Conservation (phyloP, 2,797 vertebrate species). For the Liparis tanakae region DNA sequence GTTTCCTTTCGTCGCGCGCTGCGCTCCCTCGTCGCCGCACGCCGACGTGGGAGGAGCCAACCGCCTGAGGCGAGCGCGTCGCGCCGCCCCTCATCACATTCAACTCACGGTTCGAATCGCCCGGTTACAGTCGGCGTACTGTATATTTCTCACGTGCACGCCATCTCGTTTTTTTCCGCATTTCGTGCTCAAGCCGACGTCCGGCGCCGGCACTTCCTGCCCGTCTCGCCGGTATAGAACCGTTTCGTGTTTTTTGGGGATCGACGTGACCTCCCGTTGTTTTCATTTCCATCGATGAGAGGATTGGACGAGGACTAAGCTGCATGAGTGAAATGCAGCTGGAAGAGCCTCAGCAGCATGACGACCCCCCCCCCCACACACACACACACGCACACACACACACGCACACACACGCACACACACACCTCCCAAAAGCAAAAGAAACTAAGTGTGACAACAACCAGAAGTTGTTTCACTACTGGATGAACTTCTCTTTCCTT, state of each 20-base stretch:
- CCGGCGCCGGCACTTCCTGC: conserved; percentile 62
- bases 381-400: too few relatives aligned
- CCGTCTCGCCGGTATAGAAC: conserved; percentile 40
- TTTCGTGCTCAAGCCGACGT: conserved; percentile 57
- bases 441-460: background rate
- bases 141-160: conserved; percentile 18
- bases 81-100: conserved; percentile 5
- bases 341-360: background rate
- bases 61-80: background rate
- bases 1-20: conserved; percentile 30
- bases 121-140: conserved; percentile 14
- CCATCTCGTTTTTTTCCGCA: conserved; percentile 38
- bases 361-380: background rate
- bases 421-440: background rate
- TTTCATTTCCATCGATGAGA: conserved; percentile 21
- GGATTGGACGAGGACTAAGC: conserved; percentile 34
- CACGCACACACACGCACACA: too few relatives aligned
- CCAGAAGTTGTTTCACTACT: conserved; percentile 53
- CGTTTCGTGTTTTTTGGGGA: background rate
- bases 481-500: conserved; percentile 40
- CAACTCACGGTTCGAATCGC: background rate
- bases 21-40: conserved; percentile 17
- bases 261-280: conserved; percentile 44
- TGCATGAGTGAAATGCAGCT: conserved; percentile 36
- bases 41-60: conserved; percentile 3